phyloP scores from a whole-genome alignment of 2,113 vertebrate genomes.

The Callospermophilus lateralis region DNA sequence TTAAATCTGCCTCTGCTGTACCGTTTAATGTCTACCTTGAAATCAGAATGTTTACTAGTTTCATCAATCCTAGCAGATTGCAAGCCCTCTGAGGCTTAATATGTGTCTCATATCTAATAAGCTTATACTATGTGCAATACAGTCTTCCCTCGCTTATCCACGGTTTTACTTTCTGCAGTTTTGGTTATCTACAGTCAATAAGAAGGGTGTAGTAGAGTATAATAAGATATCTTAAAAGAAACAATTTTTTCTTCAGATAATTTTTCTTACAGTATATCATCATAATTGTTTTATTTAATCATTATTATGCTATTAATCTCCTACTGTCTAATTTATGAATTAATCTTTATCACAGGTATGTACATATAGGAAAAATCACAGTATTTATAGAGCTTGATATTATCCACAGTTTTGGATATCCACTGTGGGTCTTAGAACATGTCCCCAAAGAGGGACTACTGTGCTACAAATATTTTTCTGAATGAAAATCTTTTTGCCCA shows the following conservation, averaged over 20 bases:
- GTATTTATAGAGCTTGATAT: neutral
- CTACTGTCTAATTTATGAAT: slow-evolving; percentile 9
- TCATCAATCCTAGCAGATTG: neutral
- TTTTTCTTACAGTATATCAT: neutral
- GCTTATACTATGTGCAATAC: neutral
- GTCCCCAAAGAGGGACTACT: neutral
- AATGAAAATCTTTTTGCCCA: neutral
- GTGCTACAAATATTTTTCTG: neutral
- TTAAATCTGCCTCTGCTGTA: neutral
- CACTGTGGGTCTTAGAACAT: neutral
- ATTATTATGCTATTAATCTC: neutral
- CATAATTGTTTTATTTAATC: neutral
- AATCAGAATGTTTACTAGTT: slow-evolving; percentile 8
- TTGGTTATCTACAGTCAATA: neutral
- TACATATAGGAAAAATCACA: neutral
- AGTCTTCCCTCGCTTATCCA: neutral
- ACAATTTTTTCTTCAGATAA: neutral
- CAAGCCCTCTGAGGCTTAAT: neutral
- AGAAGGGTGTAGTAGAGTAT: neutral
- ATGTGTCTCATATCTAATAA: neutral
- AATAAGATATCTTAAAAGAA: neutral
- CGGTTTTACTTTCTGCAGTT: neutral
- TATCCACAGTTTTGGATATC: neutral
- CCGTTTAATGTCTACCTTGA: neutral
- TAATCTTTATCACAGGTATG: neutral